phyloP scores from a whole-genome alignment of 2,888 invertebrate genomes.

The Laothoe populi region DNA sequence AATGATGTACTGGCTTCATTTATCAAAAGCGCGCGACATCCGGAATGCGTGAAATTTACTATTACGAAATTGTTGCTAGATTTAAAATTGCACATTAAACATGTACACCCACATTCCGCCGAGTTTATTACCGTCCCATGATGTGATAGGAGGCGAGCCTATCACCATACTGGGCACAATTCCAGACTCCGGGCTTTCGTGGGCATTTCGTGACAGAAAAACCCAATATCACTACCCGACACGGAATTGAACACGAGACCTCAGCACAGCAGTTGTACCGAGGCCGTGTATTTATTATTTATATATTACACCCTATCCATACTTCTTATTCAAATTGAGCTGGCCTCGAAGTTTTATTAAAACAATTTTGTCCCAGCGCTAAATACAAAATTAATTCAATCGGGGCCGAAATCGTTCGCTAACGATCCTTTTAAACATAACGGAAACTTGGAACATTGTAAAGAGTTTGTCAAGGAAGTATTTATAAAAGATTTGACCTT shows the following conservation, averaged over 20 bases:
- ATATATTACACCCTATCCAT: too few relatives aligned
- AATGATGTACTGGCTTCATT: conserved; percentile 39
- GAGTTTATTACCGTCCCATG: too few relatives aligned
- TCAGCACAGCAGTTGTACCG: too few relatives aligned
- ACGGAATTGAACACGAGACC: too few relatives aligned
- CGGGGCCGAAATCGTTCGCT: not conserved
- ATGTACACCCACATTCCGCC: too few relatives aligned
- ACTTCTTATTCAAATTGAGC: not conserved
- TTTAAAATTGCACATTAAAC: too few relatives aligned
- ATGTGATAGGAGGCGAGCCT: too few relatives aligned
- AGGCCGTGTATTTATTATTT: too few relatives aligned
- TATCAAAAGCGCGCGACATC: conserved; percentile 31
- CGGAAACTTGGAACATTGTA: conserved; percentile 1
- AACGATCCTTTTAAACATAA: not conserved
- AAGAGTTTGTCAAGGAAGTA: not conserved
- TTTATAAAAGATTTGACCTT: not conserved
- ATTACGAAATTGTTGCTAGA: conserved; percentile 1
- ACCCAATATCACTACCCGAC: too few relatives aligned
- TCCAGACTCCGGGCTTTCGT: too few relatives aligned
- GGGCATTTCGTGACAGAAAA: too few relatives aligned
- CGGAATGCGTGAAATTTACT: conserved; percentile 23
- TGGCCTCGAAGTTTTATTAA: not conserved
- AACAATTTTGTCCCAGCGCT: not conserved
- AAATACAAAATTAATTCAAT: conserved; percentile 14
- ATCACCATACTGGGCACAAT: too few relatives aligned